Base-by-base conservation (phyloP, 2,888 invertebrate genomes). In the Oligia latruncula region DNA sequence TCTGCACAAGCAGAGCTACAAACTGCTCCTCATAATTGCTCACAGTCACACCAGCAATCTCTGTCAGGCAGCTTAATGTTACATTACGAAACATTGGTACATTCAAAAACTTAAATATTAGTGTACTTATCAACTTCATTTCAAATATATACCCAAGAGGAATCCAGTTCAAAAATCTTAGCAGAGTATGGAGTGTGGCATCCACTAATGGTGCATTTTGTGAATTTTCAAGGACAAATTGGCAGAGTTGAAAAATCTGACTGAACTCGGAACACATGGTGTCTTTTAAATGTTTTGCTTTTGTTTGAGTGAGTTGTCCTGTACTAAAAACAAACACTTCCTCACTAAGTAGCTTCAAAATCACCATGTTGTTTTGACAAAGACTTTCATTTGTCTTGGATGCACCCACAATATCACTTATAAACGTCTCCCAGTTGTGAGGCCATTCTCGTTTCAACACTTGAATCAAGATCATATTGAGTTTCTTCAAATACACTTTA, bases 111-210 rank as follows among this genome's bases (percentile, higher is more conserved):
- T 99, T 99, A 94, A 98, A 98, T 92, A 99, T 98, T 77, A 99
- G 97, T 77, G 99, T 99, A 91, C 98, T 98, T 91, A 99, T 99
- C 78, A 99, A 97, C 94, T 99, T 99, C 89, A 99, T 99, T 97
- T 99, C 99, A 97, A 99, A 99, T 94, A 99, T 99, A 95, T 99
- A 99, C 20, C 99, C 99, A 84, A 99, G 97, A n/a, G 99, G 99
- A 92, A 99, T 99, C 99, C 99, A 99, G 94, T 99, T 99, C 66
- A 99, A 97, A 97, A 99, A 99, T 94, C 99, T 98, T 89, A 99
- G 97, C 78, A 99, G 97, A 5, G 99, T 99, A 94, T 99, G 99
- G 87, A 99, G 97, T 0, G 99, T 99, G 6, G 99, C 98, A 91
- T 99, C 99, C 78, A 99, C 99, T 82, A 99, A 97, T 67, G 99